phyloP scores from a whole-genome alignment of 2,113 vertebrate genomes.

The Ellobius talpinus region DNA sequence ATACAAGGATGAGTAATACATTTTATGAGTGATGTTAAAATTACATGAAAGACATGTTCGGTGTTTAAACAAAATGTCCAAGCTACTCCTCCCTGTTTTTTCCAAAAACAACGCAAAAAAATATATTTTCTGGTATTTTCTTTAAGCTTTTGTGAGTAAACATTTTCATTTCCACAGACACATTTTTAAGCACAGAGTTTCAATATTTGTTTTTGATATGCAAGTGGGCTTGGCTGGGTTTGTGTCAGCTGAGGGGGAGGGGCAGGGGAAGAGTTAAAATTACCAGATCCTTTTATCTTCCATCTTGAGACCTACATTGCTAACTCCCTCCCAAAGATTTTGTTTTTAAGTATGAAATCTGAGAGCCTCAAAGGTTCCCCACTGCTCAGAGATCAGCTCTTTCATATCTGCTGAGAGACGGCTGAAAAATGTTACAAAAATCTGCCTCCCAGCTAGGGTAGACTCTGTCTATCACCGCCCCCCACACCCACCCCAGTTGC shows the following conservation, averaged over 20 bases:
- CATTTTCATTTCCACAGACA: conserved; percentile 52
- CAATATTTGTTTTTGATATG: conserved; percentile 62
- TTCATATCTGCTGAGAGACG: background rate
- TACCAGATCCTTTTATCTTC: conserved; percentile 53
- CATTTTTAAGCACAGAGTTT: conserved; percentile 31
- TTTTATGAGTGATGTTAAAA: conserved; percentile 39
- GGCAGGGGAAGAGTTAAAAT: background rate
- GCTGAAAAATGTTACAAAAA: conserved; percentile 14
- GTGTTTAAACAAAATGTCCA: conserved; percentile 49
- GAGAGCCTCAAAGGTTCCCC: conserved; percentile 48
- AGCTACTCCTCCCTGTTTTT: conserved; percentile 21
- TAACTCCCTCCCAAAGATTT: conserved; percentile 43
- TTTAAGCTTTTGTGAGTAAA: conserved; percentile 66
- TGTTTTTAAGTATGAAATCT: conserved; percentile 64
- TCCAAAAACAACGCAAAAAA: conserved; percentile 46
- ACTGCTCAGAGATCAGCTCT: conserved; percentile 14
- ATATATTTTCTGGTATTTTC: conserved; percentile 63
- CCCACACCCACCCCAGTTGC: background rate
- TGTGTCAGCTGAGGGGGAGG: background rate
- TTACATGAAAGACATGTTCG: conserved; percentile 21
- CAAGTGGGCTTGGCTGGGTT: background rate
- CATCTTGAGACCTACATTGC: conserved; percentile 54
- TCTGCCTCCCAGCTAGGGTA: background rate
- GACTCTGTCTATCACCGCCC: background rate
- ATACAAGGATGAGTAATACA: background rate